phyloP scores from a whole-genome alignment of 2,797 vertebrate species.

The Epinephelus malabaricus region DNA sequence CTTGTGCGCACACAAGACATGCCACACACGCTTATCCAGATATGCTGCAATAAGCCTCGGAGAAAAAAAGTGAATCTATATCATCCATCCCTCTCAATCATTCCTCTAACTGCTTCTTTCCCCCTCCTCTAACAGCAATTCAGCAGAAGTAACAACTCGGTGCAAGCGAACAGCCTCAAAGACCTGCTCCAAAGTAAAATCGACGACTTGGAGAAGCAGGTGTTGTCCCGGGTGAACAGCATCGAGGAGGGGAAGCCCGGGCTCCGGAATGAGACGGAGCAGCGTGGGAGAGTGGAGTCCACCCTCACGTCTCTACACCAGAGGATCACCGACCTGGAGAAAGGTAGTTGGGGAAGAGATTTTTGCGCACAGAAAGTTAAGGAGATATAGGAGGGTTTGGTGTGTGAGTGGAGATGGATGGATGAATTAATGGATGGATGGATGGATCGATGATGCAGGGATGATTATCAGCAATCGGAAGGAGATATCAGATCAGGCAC shows the following conservation, averaged over 20 bases:
- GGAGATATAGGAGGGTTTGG: not conserved
- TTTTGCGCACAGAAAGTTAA: not conserved
- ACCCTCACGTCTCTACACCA: slow-evolving; percentile 96
- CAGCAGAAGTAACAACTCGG: slow-evolving; percentile 94
- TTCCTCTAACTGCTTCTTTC: slow-evolving; percentile 13
- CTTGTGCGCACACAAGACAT: no score
- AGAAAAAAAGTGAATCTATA: slow-evolving; percentile 11
- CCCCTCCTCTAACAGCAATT: slow-evolving; percentile 88
- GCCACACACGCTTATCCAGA: no score
- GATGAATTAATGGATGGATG: not conserved
- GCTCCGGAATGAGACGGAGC: slow-evolving; percentile 93
- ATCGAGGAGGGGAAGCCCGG: slow-evolving; percentile 94
- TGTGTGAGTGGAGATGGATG: not conserved
- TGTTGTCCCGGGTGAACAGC: slow-evolving; percentile 95
- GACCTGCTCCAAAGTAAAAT: slow-evolving; percentile 97
- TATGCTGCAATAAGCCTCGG: slow-evolving; percentile 3
- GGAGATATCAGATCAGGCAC: slow-evolving; percentile 4
- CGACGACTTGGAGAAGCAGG: slow-evolving; percentile 97
- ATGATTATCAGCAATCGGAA: not conserved
- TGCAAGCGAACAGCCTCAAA: slow-evolving; percentile 94
- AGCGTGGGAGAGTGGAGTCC: slow-evolving; percentile 94
- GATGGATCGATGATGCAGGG: not conserved
- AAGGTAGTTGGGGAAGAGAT: slow-evolving; percentile 84
- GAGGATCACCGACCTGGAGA: slow-evolving; percentile 97
- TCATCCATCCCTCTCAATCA: not conserved